These are phyloP conservation scores for Caracal caracal DNA, from an alignment of 2,113 vertebrate species.

Conservation along the genomic window DNA sequence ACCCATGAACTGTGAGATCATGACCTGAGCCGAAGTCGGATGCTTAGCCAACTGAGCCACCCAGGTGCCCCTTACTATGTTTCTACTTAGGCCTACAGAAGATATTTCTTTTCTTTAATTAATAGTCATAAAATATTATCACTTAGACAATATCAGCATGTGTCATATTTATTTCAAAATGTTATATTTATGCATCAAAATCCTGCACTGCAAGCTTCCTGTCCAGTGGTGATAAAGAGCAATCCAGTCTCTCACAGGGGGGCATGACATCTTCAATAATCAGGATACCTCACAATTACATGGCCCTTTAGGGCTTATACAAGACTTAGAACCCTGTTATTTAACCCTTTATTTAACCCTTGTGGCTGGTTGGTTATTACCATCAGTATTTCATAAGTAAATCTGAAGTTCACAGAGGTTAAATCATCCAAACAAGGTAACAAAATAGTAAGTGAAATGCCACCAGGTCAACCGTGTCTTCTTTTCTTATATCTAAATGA, in stretches of 20 bases:
- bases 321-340: background rate
- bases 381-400: background rate
- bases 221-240: background rate
- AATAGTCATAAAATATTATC: background rate
- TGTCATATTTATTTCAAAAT: slow-evolving; percentile 29
- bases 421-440: background rate
- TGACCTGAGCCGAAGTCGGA: too few species aligned
- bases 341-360: background rate
- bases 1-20: too few species aligned
- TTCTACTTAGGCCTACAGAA: background rate
- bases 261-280: background rate
- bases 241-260: too few species aligned
- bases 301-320: background rate
- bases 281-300: background rate
- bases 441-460: background rate
- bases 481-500: background rate
- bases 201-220: background rate
- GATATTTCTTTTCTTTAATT: background rate
- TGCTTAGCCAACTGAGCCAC: too few species aligned
- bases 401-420: background rate
- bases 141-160: background rate
- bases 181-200: background rate
- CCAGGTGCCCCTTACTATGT: background rate
- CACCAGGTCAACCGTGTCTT: background rate
- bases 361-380: background rate